Percentiles rank a stretch among this genome's conserved stretches.
Conservation (phyloP, 2,113 vertebrate species). For the Neogobius melanostomus region DNA sequence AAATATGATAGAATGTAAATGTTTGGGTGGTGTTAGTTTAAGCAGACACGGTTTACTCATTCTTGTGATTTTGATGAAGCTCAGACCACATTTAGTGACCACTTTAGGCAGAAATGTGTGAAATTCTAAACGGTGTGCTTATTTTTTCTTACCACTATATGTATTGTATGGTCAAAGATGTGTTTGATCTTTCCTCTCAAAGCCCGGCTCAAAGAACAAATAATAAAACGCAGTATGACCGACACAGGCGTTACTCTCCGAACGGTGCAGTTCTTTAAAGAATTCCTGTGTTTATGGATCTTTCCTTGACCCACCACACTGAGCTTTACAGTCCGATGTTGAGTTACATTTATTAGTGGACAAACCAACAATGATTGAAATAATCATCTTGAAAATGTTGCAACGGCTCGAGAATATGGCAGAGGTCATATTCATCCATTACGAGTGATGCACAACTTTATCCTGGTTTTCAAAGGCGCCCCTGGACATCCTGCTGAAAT, state of each 20-base stretch:
- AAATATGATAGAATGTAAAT: no score
- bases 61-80: no score
- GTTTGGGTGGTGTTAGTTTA: no score
- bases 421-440: constrained; percentile 23
- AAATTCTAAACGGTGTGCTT: no score
- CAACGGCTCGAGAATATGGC: constrained; percentile 6
- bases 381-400: not conserved
- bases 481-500: constrained; percentile 36
- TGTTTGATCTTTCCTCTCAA: not conserved
- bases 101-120: no score
- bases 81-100: no score
- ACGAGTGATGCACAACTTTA: constrained; percentile 22
- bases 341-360: not conserved
- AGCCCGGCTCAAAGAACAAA: not conserved
- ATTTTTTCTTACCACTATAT: no score
- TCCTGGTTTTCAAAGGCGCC: constrained; percentile 36
- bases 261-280: not conserved
- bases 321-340: not conserved
- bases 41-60: no score
- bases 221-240: no score
- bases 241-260: not conserved
- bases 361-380: not conserved
- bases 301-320: not conserved
- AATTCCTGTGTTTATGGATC: not conserved
- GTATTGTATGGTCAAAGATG: no score